Percentiles rank a stretch among this genome's conserved stretches.
These are phyloP conservation scores for Malurus elegans DNA, from an alignment of 2,113 vertebrate genomes.

Conservation along the genomic window DNA sequence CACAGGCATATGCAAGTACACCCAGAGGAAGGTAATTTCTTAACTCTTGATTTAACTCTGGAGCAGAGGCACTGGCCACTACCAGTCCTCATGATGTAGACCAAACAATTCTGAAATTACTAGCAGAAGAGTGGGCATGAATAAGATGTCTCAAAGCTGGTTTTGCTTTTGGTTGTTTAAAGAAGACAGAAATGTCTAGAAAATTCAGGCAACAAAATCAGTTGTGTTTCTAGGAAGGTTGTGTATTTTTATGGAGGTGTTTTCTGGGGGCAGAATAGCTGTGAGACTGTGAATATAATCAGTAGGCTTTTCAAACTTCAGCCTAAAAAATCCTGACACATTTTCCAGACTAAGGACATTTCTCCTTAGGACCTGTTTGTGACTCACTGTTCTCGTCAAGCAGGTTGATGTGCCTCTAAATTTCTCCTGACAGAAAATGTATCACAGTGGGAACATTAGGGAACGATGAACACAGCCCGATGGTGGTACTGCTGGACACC, in stretches of 20 bases:
- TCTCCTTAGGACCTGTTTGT: neutral
- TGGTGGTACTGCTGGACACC: neutral
- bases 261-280: neutral
- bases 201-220: neutral
- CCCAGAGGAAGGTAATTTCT: neutral
- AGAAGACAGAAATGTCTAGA: neutral
- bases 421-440: constrained; percentile 38
- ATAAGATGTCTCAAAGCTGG: neutral
- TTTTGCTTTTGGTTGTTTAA: neutral
- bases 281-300: neutral
- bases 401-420: constrained; percentile 48
- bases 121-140: neutral
- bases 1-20: neutral
- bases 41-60: neutral
- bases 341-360: neutral
- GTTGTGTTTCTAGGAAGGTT: neutral
- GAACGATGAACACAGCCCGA: neutral
- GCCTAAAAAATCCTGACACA: neutral
- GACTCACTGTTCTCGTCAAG: constrained; percentile 18
- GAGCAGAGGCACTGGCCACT: neutral
- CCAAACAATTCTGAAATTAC: neutral
- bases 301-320: neutral
- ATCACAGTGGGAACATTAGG: neutral
- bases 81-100: neutral
- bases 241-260: neutral